phyloP scores from a whole-genome alignment of 2,797 vertebrate species.

The Bovichtus variegatus region DNA sequence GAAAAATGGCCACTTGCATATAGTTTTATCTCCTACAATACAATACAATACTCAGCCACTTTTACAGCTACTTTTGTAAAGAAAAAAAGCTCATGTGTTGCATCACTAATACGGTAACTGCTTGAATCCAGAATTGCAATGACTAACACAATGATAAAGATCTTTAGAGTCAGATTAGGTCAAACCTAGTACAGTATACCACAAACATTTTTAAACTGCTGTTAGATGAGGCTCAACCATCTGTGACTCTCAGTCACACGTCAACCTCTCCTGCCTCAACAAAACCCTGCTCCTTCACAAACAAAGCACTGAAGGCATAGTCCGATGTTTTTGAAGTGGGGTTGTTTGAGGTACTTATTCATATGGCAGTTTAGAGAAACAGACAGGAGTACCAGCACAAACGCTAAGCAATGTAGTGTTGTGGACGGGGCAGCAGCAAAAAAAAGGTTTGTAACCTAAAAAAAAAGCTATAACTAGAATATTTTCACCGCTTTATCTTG shows the following conservation, averaged over 20 bases:
- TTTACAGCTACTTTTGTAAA: not conserved
- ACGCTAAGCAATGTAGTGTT: no score
- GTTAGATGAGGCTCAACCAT: conserved; percentile 5
- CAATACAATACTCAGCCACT: not conserved
- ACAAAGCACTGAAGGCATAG: not conserved
- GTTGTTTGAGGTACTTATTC: no score
- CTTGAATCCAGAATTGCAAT: not conserved
- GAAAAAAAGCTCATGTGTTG: not conserved
- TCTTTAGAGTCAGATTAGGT: conserved; percentile 2
- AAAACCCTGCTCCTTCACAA: conserved; percentile 27
- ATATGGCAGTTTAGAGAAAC: no score
- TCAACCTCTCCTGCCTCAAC: conserved; percentile 11
- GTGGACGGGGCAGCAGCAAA: no score
- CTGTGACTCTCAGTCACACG: conserved; percentile 36
- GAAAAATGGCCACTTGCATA: not conserved
- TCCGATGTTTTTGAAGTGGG: no score
- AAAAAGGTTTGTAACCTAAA: no score
- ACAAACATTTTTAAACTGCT: not conserved
- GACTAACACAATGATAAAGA: not conserved
- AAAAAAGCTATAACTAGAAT: no score
- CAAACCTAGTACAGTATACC: not conserved
- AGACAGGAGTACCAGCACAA: no score
- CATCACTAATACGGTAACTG: not conserved
- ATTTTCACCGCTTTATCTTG: no score
- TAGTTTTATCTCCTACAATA: not conserved